Evolutionary conservation across 2,888 invertebrate genomes (phyloP).

Genomic region (Lydus trimaculatus): DNA sequence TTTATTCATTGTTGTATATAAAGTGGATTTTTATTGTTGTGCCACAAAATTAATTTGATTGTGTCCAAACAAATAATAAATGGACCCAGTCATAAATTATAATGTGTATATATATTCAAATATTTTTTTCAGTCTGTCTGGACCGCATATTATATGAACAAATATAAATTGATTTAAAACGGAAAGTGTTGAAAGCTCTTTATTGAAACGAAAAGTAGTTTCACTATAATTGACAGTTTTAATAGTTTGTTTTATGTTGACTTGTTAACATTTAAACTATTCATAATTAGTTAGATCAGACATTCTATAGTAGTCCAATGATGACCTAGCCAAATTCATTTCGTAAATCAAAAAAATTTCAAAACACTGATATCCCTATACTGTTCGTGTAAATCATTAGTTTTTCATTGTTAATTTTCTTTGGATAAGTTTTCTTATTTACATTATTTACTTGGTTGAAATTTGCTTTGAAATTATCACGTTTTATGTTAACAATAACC

Average conservation of each 20-base stretch:
- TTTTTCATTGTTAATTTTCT: too few relatives aligned
- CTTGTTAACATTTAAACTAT: slow-evolving; percentile 6
- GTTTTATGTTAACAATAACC: background rate
- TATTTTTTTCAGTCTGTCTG: slow-evolving; percentile 2
- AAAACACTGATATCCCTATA: too few relatives aligned
- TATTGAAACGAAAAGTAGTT: background rate
- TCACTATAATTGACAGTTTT: background rate
- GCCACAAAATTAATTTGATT: slow-evolving; percentile 19
- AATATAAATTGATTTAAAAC: slow-evolving; percentile 14
- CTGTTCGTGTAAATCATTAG: too few relatives aligned
- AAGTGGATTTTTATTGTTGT: slow-evolving; percentile 16
- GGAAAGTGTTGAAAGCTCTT: slow-evolving; percentile 8
- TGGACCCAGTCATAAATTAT: background rate
- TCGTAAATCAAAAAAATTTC: background rate
- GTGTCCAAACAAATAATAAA: slow-evolving; percentile 14
- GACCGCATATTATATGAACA: background rate
- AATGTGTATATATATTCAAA: background rate
- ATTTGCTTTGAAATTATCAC: background rate
- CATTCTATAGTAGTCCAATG: background rate
- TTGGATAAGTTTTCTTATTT: too few relatives aligned
- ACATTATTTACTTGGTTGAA: too few relatives aligned
- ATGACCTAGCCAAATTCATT: background rate
- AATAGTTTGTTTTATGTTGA: background rate
- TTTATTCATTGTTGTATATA: slow-evolving; percentile 11
- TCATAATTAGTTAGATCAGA: background rate